These are phyloP conservation scores for Australoheros facetus DNA, from an alignment of 2,797 vertebrate genomes.

Conservation along the genomic window DNA sequence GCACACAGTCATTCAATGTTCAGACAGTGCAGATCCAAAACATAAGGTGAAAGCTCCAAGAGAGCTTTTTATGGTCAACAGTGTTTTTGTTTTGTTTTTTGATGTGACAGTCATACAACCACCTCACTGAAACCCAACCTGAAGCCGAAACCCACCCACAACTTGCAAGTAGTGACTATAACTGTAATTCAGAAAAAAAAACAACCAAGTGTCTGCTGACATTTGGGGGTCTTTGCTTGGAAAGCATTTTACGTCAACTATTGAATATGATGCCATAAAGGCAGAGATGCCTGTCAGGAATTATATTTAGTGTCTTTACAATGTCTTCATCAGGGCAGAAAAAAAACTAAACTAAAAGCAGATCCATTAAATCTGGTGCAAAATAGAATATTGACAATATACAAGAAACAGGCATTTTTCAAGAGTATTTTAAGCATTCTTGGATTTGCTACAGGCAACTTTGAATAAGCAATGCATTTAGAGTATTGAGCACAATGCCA, in stretches of 20 bases:
- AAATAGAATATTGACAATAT: neutral
- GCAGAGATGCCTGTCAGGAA: neutral
- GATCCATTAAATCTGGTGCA: neutral
- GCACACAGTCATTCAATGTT: neutral
- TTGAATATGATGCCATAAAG: neutral
- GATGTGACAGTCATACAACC: slow-evolving; percentile 21
- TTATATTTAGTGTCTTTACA: neutral
- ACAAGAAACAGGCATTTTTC: neutral
- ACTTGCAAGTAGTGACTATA: neutral
- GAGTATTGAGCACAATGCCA: neutral
- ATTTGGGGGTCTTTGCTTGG: neutral
- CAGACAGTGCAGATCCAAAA: slow-evolving; percentile 14
- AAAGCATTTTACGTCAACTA: neutral
- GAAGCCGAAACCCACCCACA: neutral
- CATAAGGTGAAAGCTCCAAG: slow-evolving; percentile 7
- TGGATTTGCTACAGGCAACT: neutral
- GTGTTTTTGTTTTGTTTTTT: neutral
- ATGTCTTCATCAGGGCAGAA: neutral
- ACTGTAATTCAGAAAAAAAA: neutral
- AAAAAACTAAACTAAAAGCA: neutral
- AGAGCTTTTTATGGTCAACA: slow-evolving; percentile 26
- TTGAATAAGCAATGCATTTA: neutral
- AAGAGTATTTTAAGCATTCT: neutral
- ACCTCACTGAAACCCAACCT: neutral
- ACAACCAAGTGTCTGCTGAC: slow-evolving; percentile 2